phyloP scores from a whole-genome alignment of 92 coral and sea anemone genomes.

The Heteractis magnifica region DNA sequence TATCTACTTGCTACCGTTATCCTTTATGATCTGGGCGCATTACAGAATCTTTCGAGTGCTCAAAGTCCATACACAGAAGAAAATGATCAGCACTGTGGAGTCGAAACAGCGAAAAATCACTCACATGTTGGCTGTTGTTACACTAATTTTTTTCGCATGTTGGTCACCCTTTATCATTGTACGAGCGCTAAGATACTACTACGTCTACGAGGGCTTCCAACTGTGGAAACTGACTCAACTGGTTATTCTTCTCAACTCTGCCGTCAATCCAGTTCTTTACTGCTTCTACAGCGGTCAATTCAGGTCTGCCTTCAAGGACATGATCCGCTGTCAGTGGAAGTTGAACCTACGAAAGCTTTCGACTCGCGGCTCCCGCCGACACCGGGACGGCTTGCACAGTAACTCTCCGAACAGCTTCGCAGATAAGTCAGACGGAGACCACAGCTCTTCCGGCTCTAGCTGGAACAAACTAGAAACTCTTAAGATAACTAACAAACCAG shows the following conservation, averaged over 20 bases:
- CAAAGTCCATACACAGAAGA: slow-evolving; percentile 50
- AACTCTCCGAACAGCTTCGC: slow-evolving; percentile 44
- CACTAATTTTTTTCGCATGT: slow-evolving; percentile 68
- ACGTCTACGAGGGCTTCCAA: slow-evolving; percentile 56
- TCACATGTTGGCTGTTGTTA: slow-evolving; percentile 84
- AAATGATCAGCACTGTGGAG: slow-evolving; percentile 34
- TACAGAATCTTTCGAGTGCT: slow-evolving; percentile 62
- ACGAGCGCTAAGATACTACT: slow-evolving; percentile 69
- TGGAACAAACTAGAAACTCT: slow-evolving; percentile 27
- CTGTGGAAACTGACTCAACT: slow-evolving; percentile 79
- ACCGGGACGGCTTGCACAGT: slow-evolving; percentile 26
- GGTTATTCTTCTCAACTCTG: slow-evolving; percentile 69
- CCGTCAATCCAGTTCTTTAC: slow-evolving; percentile 75
- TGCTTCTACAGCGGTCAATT: slow-evolving; percentile 88
- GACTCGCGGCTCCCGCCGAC: slow-evolving; percentile 26
- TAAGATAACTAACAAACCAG: background rate
- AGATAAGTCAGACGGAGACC: slow-evolving; percentile 24
- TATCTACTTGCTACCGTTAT: slow-evolving; percentile 65
- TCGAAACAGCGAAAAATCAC: slow-evolving; percentile 79
- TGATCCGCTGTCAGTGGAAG: slow-evolving; percentile 63
- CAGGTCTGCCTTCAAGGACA: slow-evolving; percentile 71
- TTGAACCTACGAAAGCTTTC: slow-evolving; percentile 24
- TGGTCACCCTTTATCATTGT: slow-evolving; percentile 80
- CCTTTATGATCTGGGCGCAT: slow-evolving; percentile 88
- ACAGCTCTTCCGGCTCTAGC: background rate